A percentile compares a stretch with the other conserved stretches of the same genome.
Evolutionary conservation across 2,113 vertebrate species (phyloP).

Genomic region (Arvicanthis niloticus): DNA sequence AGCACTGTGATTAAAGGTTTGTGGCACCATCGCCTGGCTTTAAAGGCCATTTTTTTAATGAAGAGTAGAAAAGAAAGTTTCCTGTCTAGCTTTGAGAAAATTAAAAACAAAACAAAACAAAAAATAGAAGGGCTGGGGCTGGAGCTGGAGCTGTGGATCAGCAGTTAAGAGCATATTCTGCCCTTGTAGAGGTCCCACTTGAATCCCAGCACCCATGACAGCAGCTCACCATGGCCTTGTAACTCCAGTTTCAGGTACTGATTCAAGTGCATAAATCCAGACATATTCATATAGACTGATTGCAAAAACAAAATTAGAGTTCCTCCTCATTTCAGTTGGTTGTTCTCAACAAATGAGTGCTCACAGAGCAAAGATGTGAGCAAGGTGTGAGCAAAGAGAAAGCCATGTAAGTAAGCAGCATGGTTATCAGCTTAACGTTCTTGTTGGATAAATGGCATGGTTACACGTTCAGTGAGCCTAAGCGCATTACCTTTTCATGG

Average conservation of each 20-base stretch:
- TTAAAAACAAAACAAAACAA: not conserved
- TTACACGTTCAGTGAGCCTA: not conserved
- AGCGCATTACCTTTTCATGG: not conserved
- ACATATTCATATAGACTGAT: not conserved
- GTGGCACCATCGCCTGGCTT: not conserved
- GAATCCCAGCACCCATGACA: not conserved
- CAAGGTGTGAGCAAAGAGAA: not conserved
- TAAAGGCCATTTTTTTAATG: slow-evolving; percentile 7
- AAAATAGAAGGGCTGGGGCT: not conserved
- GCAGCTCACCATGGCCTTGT: too few species aligned
- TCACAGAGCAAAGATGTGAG: too few species aligned
- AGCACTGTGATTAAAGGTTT: not conserved
- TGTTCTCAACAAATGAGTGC: not conserved
- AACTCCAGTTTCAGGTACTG: not conserved
- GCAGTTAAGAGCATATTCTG: too few species aligned
- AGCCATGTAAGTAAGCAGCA: not conserved
- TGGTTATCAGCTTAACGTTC: not conserved
- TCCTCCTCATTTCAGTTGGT: not conserved
- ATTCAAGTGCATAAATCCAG: not conserved
- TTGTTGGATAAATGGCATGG: not conserved
- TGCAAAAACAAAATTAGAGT: not conserved
- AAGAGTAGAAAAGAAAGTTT: not conserved
- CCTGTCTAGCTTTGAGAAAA: not conserved
- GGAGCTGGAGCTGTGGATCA: too few species aligned
- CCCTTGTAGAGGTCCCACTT: not conserved